Evolutionary conservation across 2,113 vertebrate genomes (phyloP).

Genomic region (Nansenia antarctica): DNA sequence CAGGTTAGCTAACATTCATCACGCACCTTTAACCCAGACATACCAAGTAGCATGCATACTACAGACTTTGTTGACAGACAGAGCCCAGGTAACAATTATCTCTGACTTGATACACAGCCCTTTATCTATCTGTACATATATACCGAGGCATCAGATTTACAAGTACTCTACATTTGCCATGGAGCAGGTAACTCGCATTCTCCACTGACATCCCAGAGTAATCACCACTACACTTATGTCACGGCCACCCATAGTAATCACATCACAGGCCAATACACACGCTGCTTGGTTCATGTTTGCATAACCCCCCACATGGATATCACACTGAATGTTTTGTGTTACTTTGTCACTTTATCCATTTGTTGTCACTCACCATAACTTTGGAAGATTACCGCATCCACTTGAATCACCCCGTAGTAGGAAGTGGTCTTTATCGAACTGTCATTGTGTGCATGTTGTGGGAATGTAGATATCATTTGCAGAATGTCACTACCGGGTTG

Average conservation of each 20-base stretch:
- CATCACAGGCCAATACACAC: background rate
- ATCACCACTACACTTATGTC: background rate
- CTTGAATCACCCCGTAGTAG: conserved; percentile 1
- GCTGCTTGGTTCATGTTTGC: conserved; percentile 44
- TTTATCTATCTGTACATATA: too few species aligned
- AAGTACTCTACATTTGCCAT: too few species aligned
- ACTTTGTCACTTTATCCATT: conserved; percentile 49
- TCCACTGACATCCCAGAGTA: background rate
- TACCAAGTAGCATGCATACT: too few species aligned
- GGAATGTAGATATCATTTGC: conserved; percentile 35
- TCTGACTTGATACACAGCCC: too few species aligned
- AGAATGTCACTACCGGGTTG: conserved; percentile 2
- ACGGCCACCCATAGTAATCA: too few species aligned
- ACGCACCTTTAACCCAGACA: background rate
- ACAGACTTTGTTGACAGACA: too few species aligned
- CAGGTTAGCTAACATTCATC: background rate
- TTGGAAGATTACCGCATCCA: conserved; percentile 22
- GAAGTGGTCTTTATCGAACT: conserved; percentile 24
- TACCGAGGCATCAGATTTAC: too few species aligned
- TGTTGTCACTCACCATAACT: conserved; percentile 42
- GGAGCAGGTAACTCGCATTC: background rate
- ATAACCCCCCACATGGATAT: background rate
- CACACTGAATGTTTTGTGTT: conserved; percentile 12
- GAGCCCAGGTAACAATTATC: too few species aligned
- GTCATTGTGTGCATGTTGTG: conserved; percentile 49